Evolutionary conservation across 1,140 invertebrate species (phyloP).

Genomic region (Delia radicum): DNA sequence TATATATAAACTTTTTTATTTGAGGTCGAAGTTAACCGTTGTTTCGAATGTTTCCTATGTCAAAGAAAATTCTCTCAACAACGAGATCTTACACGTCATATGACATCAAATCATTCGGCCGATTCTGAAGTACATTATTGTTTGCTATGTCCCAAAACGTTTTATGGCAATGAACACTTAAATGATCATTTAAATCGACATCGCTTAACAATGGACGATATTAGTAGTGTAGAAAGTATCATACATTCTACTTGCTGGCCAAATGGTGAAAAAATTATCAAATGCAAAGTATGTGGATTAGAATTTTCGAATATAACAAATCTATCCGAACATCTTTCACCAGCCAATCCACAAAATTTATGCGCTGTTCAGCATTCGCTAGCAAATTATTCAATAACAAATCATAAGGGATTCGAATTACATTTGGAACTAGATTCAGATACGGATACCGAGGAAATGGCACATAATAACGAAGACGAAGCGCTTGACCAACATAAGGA

Average conservation of each 20-base stretch:
- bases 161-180: constrained; percentile 58
- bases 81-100: constrained; percentile 58
- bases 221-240: constrained; percentile 41
- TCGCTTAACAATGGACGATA: constrained; percentile 36
- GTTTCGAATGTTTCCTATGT: constrained; percentile 56
- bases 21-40: neutral
- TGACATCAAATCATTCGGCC: constrained; percentile 52
- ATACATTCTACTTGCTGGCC: constrained; percentile 37
- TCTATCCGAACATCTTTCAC: constrained; percentile 36
- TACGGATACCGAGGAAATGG: constrained; percentile 45
- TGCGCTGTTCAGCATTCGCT: constrained; percentile 31
- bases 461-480: no score
- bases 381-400: constrained; percentile 49
- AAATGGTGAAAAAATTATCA: constrained; percentile 38
- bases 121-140: constrained; percentile 58
- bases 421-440: constrained; percentile 45
- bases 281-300: constrained; percentile 41
- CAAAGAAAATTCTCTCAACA: constrained; percentile 58
- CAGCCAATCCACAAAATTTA: neutral
- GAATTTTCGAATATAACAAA: constrained; percentile 35
- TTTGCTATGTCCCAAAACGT: constrained; percentile 59
- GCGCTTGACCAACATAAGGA: neutral
- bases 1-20: neutral
- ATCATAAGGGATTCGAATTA: constrained; percentile 45
- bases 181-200: constrained; percentile 45